Conservation (phyloP, 2,888 invertebrate species). For the Catocala nupta region DNA sequence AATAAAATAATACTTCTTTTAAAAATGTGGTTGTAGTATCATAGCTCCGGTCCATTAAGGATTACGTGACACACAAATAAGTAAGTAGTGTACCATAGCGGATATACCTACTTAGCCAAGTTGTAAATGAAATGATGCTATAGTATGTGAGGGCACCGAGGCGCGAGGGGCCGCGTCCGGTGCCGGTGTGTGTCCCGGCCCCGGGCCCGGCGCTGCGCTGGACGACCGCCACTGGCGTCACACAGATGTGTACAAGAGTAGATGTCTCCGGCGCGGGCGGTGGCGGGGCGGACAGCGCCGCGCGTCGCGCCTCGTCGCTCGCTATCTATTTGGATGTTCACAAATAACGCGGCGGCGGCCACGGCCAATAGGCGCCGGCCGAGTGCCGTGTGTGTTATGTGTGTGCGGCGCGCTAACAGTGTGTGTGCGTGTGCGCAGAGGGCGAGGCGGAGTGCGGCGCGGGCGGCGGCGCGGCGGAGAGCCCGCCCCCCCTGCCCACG, state of each 20-base stretch:
- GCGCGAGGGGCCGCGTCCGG: too few relatives aligned
- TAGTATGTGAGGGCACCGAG: too few relatives aligned
- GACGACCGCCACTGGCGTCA: too few relatives aligned
- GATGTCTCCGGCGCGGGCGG: not conserved
- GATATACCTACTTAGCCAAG: too few relatives aligned
- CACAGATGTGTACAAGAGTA: not conserved
- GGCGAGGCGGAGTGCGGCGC: slow-evolving; percentile 71
- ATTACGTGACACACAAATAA: too few relatives aligned
- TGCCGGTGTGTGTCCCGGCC: too few relatives aligned
- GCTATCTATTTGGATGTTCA: slow-evolving; percentile 53
- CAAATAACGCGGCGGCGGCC: slow-evolving; percentile 37
- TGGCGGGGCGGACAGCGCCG: slow-evolving; percentile 37
- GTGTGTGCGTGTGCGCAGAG: slow-evolving; percentile 71
- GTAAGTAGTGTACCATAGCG: too few relatives aligned
- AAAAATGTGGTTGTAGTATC: too few relatives aligned
- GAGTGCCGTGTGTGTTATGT: slow-evolving; percentile 13
- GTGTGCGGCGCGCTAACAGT: slow-evolving; percentile 46
- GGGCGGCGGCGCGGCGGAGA: slow-evolving; percentile 64
- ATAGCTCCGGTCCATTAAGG: too few relatives aligned
- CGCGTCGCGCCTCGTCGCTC: slow-evolving; percentile 19
- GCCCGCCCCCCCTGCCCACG: slow-evolving; percentile 75
- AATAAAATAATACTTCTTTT: too few relatives aligned
- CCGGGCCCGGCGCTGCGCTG: too few relatives aligned
- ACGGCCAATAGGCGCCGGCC: slow-evolving; percentile 37
- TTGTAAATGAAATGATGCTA: too few relatives aligned